Conservation (phyloP, 2,113 vertebrate species). For the Ivindomyrus marchei region DNA sequence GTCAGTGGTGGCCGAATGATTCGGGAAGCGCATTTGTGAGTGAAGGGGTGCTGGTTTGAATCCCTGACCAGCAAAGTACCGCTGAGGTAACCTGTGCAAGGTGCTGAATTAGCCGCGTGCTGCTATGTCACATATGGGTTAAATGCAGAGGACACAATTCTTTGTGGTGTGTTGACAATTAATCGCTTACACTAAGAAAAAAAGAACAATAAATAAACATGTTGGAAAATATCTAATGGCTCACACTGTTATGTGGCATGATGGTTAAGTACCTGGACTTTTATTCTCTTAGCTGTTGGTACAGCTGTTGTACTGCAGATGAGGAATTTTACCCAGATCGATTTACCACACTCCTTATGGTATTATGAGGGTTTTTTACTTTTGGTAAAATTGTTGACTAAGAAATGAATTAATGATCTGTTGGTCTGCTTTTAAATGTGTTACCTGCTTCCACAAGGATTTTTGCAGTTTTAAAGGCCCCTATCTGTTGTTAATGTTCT, state of each 20-base stretch:
- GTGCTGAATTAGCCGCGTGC: neutral
- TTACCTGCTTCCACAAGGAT: neutral
- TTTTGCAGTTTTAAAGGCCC: neutral
- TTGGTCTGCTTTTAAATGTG: neutral
- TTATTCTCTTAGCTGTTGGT: neutral
- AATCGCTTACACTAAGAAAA: neutral
- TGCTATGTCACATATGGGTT: neutral
- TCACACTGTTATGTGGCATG: neutral
- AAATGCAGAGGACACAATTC: neutral
- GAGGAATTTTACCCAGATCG: neutral
- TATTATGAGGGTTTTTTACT: neutral
- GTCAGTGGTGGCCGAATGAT: neutral
- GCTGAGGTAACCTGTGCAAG: neutral
- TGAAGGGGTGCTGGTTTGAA: neutral
- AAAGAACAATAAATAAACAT: neutral
- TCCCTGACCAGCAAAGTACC: neutral
- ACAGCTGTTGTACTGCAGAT: neutral
- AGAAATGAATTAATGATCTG: neutral
- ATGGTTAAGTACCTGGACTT: neutral
- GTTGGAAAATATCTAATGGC: neutral
- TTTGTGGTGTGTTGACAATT: neutral
- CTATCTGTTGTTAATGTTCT: neutral
- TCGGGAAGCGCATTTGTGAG: neutral
- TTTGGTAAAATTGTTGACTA: neutral
- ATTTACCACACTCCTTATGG: neutral